Evolutionary conservation across 2,113 vertebrate species (phyloP), one percentile per base, ranked within the genome.

Genomic region (Epinephelus lanceolatus): DNA sequence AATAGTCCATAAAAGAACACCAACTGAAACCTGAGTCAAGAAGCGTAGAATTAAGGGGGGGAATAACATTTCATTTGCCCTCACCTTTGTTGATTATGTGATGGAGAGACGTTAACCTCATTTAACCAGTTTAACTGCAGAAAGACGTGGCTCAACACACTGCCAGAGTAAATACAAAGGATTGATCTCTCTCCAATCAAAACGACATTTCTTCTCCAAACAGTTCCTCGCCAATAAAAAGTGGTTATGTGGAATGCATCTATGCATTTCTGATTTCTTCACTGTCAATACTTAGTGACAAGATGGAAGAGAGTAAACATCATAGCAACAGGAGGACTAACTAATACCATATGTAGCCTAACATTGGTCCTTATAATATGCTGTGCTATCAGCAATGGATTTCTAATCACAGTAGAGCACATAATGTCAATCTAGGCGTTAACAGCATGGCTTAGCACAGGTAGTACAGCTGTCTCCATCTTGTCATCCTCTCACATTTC

Each of bases 401-500:
- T 76, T 62, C 21, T 63, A 68, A 18, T 72, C 18, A 49, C 18
- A 62, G 59, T 3, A 14, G 0, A 17, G 14, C 27, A 60, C 8
- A 78, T 15, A 52, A 42, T 30, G 42, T 59, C 21, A 69, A 40
- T 71, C 19, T 47, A 66, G 18, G 57, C 15, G 33, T 45, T 78
- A 59, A 55, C 37, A 45, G 12, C 8, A 21, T n/a, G 19, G 18
- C 3, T 76, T 27, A 33, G 53, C 21, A 18, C 18, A 83, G 14
- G 61, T 70, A 53, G 6, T 12, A 49, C 7, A 12, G 33, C 23
- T 25, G 19, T 60, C 61, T 63, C 49, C 10, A 17, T 40, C 37
- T 62, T 60, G 67, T 51, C 77, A 80, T 81, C 80, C 69, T 60
- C 13, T 76, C 27, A 30, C 47, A 76, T 33, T 67, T 60, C 47